Conservation (phyloP, 1,140 invertebrate species). For the Oscheius sp. region DNA sequence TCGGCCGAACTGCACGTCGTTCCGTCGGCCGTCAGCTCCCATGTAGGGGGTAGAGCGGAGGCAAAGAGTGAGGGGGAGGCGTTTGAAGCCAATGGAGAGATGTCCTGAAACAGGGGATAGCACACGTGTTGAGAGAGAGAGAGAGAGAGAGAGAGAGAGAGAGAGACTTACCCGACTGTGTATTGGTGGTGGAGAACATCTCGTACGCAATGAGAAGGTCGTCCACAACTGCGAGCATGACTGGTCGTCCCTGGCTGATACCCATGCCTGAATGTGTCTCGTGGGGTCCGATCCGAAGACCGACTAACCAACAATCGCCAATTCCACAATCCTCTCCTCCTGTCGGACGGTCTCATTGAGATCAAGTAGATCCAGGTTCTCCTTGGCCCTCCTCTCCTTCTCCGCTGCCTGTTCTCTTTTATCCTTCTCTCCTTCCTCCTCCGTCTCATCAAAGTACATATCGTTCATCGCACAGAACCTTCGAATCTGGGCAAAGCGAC, state of each 20-base stretch:
- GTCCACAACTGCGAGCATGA: slow-evolving; percentile 51
- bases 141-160: no score
- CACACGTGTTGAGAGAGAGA: no score
- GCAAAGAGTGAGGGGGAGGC: slow-evolving; percentile 11
- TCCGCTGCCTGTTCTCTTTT: slow-evolving; percentile 17
- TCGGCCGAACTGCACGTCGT: slow-evolving; percentile 35
- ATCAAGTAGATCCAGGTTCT: slow-evolving; percentile 9
- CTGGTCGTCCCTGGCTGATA: slow-evolving; percentile 50
- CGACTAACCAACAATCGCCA: slow-evolving; percentile 18
- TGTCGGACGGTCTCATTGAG: slow-evolving; percentile 10
- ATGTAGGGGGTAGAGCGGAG: slow-evolving; percentile 41
- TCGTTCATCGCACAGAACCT: slow-evolving; percentile 16
- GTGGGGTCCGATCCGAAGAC: no score
- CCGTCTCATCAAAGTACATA: slow-evolving; percentile 8
- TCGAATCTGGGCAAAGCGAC: neutral
- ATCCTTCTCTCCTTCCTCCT: slow-evolving; percentile 45
- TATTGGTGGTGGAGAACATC: slow-evolving; percentile 51
- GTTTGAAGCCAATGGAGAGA: slow-evolving; percentile 19
- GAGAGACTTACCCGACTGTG: slow-evolving; percentile 47
- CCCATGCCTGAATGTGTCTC: slow-evolving; percentile 55
- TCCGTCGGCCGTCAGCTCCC: slow-evolving; percentile 39
- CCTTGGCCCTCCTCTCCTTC: slow-evolving; percentile 20
- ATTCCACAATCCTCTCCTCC: slow-evolving; percentile 46
- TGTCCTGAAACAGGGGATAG: slow-evolving; percentile 25
- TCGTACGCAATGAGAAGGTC: slow-evolving; percentile 55